Conservation (phyloP, 2,888 invertebrate genomes). For the Tetropium fuscum region DNA sequence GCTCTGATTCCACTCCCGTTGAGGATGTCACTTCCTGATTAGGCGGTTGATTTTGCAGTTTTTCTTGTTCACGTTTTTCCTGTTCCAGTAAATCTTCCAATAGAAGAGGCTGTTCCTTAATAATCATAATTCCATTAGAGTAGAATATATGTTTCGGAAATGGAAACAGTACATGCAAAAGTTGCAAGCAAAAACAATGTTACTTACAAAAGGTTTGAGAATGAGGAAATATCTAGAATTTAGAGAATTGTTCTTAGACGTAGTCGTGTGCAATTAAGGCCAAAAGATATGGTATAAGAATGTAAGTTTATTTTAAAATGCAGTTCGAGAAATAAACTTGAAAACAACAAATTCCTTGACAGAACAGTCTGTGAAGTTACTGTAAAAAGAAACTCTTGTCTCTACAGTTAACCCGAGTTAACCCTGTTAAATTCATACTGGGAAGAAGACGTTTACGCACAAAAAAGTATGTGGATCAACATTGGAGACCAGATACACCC, state of each 20-base stretch:
- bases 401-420: no score
- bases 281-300: no score
- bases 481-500: no score
- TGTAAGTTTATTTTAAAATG: no score
- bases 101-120: constrained; percentile 88
- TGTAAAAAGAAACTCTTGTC: no score
- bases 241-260: constrained; percentile 6
- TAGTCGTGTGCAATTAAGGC: neutral
- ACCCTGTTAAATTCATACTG: no score
- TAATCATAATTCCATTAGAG: constrained; percentile 6
- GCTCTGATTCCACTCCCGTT: constrained; percentile 48
- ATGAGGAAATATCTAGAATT: constrained; percentile 47
- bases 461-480: no score
- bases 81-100: constrained; percentile 92
- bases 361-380: no score
- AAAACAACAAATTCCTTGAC: no score
- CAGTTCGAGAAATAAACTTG: no score
- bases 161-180: constrained; percentile 28
- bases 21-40: constrained; percentile 52
- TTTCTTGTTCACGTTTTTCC: constrained; percentile 91
- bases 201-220: constrained; percentile 52
- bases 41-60: constrained; percentile 72
- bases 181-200: constrained; percentile 29
- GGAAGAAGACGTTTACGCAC: no score
- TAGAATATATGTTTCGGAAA: neutral